phyloP scores from a whole-genome alignment of 2,888 invertebrate species.

The Pyralis farinalis region DNA sequence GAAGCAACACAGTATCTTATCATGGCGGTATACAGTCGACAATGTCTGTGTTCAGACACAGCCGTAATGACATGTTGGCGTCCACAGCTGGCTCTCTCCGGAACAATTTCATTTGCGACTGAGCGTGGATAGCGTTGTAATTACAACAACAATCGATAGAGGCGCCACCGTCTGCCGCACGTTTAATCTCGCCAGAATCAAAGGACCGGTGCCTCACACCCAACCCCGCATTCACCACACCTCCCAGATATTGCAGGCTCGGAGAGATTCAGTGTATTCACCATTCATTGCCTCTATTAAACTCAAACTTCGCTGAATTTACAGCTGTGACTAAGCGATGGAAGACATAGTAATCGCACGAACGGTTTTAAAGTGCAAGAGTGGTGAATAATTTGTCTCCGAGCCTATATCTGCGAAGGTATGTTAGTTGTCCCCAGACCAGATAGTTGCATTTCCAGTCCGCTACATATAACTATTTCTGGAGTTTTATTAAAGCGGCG shows the following conservation, averaged over 20 bases:
- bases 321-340: slow-evolving; percentile 32
- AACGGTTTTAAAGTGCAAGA: slow-evolving; percentile 44
- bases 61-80: slow-evolving; percentile 67
- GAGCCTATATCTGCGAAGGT: slow-evolving; percentile 67
- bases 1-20: slow-evolving; percentile 23
- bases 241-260: slow-evolving; percentile 34
- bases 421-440: slow-evolving; percentile 66
- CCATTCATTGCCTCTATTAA: slow-evolving; percentile 34
- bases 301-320: not conserved
- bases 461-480: slow-evolving; percentile 61
- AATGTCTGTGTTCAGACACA: slow-evolving; percentile 40
- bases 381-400: slow-evolving; percentile 67
- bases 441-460: slow-evolving; percentile 76
- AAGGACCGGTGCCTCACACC: slow-evolving; percentile 77
- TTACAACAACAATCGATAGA: slow-evolving; percentile 82
- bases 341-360: slow-evolving; percentile 15
- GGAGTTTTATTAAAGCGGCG: slow-evolving; percentile 66
- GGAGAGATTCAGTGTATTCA: slow-evolving; percentile 18
- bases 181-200: slow-evolving; percentile 80
- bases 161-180: slow-evolving; percentile 81
- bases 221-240: slow-evolving; percentile 49
- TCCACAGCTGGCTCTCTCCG: slow-evolving; percentile 73
- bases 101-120: slow-evolving; percentile 81
- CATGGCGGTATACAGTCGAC: slow-evolving; percentile 43
- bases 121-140: slow-evolving; percentile 79